These are phyloP conservation scores for Saguinus imperator DNA, from an alignment of 2,113 vertebrate genomes.

Conservation along the genomic window DNA sequence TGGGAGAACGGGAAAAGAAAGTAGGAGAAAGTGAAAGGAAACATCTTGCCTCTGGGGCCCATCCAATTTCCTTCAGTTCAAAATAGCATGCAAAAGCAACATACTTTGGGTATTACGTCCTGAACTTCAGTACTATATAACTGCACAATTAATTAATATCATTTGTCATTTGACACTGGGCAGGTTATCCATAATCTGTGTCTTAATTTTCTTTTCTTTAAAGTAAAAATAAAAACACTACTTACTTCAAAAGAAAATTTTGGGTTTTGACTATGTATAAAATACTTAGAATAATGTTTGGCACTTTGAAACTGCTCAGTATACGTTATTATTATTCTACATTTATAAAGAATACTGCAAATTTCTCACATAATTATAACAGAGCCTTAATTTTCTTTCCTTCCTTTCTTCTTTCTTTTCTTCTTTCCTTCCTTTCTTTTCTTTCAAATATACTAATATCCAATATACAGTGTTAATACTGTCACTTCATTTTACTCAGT, in stretches of 20 bases:
- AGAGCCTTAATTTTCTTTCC: rapidly evolving
- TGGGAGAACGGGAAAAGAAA: not conserved
- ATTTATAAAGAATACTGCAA: not conserved
- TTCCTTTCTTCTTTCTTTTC: not conserved
- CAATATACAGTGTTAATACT: not conserved
- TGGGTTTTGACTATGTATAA: not conserved
- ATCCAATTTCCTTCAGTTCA: not conserved
- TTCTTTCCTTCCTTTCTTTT: not conserved
- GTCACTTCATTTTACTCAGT: not conserved
- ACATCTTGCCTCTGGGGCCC: not conserved
- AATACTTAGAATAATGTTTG: not conserved
- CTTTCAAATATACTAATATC: not conserved
- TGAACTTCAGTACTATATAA: too few relatives aligned
- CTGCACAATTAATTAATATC: not conserved
- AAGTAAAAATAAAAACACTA: not conserved
- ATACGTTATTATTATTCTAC: not conserved
- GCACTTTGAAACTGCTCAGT: not conserved
- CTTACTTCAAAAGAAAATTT: not conserved
- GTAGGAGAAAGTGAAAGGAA: not conserved
- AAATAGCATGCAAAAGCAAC: not conserved
- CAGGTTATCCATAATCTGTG: not conserved
- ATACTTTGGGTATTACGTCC: not conserved
- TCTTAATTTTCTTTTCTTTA: not conserved
- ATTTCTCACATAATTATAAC: not conserved
- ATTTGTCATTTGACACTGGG: not conserved